Evolutionary conservation across 2,797 vertebrate species (phyloP).

Genomic region (Threskiornis aethiopicus): DNA sequence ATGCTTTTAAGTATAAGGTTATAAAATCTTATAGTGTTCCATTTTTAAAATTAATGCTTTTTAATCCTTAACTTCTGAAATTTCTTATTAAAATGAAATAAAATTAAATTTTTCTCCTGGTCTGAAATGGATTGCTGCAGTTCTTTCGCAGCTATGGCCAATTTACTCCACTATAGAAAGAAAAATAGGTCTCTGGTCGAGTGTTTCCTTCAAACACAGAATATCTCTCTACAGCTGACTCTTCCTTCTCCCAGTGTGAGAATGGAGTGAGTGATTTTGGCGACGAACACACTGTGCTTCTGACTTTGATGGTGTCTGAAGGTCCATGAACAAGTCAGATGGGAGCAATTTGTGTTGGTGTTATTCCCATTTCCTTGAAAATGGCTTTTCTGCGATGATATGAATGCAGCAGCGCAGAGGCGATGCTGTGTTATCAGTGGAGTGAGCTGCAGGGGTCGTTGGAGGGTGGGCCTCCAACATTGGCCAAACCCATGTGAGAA

Average conservation of each 20-base stretch:
- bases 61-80: background rate
- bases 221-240: background rate
- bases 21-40: background rate
- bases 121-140: background rate
- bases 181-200: background rate
- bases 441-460: accelerated
- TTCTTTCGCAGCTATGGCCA: background rate
- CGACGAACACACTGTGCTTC: background rate
- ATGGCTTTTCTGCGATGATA: background rate
- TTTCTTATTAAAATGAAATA: background rate
- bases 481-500: accelerated
- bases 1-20: background rate
- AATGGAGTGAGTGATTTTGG: background rate
- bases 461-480: background rate
- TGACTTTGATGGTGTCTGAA: background rate
- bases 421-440: background rate
- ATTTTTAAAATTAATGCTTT: background rate
- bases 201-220: background rate
- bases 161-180: background rate
- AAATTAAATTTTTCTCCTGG: background rate
- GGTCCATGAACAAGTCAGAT: background rate
- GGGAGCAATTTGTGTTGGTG: background rate
- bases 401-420: background rate
- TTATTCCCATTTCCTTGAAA: background rate
- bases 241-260: background rate